phyloP scores from a whole-genome alignment of 2,888 invertebrate genomes.

The Drosophila borborema region DNA sequence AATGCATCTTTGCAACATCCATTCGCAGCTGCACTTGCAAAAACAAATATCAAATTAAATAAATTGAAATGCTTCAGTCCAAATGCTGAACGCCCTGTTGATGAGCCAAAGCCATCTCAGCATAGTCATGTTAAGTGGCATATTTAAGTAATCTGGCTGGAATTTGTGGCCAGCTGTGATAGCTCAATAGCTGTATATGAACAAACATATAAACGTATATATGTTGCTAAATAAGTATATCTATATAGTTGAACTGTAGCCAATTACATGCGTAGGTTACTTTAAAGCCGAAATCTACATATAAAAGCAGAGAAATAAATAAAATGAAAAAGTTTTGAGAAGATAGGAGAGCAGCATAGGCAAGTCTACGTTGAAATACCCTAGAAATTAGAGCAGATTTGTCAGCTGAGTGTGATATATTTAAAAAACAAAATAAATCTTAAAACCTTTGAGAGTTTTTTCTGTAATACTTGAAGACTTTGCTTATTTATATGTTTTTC shows the following conservation, averaged over 20 bases:
- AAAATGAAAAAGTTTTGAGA: not conserved
- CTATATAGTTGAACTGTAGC: conserved; percentile 18
- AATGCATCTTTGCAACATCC: conserved; percentile 46
- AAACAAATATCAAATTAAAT: conserved; percentile 76
- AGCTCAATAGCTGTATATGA: conserved; percentile 1
- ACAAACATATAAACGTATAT: conserved; percentile 6
- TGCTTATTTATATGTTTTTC: no score
- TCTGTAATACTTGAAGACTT: no score
- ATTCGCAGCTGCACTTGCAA: conserved; percentile 55
- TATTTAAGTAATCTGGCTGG: conserved; percentile 35
- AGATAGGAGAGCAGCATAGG: no score
- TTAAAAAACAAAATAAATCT: no score
- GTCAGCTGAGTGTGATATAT: no score
- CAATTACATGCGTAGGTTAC: conserved; percentile 41
- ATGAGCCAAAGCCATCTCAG: conserved; percentile 26
- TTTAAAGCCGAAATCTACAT: conserved; percentile 26
- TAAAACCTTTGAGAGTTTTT: no score
- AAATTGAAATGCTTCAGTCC: conserved; percentile 58
- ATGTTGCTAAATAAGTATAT: not conserved
- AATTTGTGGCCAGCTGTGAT: conserved; percentile 23
- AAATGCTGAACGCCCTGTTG: conserved; percentile 15
- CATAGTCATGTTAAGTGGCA: conserved; percentile 34
- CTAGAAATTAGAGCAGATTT: not conserved
- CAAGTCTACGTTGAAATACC: not conserved
- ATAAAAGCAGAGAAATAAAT: conserved; percentile 12